A percentile compares a stretch with the other conserved stretches of the same genome.
phyloP scores from a whole-genome alignment of 2,113 vertebrate genomes.

The Vulpes vulpes region DNA sequence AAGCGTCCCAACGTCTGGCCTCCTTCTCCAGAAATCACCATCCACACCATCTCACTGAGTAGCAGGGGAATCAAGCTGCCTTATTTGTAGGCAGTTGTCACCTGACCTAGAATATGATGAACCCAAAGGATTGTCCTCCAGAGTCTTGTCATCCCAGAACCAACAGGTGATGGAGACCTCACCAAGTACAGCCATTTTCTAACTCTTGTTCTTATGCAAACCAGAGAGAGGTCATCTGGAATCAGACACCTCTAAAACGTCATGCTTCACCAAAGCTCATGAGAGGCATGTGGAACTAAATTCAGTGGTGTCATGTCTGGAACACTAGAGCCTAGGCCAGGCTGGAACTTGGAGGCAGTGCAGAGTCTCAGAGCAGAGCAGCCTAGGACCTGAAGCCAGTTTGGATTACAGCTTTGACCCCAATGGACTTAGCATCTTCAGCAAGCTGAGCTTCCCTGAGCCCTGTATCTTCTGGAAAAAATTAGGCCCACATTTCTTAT shows the following conservation, averaged over 20 bases:
- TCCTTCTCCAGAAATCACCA: neutral
- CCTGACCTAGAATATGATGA: neutral
- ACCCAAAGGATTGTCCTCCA: neutral
- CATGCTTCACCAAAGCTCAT: neutral
- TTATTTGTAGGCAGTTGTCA: neutral
- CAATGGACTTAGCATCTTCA: neutral
- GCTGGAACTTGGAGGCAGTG: neutral
- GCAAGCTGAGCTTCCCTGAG: neutral
- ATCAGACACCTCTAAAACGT: neutral
- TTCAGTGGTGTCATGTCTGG: neutral
- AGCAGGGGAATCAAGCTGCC: neutral
- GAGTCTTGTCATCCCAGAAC: neutral
- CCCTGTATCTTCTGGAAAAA: constrained; percentile 62
- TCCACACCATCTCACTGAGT: neutral
- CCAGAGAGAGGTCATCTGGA: neutral
- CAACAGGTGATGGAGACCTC: neutral
- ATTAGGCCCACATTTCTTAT: constrained; percentile 42
- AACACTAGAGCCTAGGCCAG: neutral
- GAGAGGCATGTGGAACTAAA: neutral
- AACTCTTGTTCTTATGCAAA: neutral
- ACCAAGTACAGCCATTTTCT: neutral
- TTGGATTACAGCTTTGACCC: neutral
- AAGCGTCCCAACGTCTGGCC: neutral
- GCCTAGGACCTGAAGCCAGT: neutral
- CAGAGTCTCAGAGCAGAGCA: neutral